Evolutionary conservation across 2,113 vertebrate species (phyloP).

Genomic region (Megaleporinus macrocephalus): DNA sequence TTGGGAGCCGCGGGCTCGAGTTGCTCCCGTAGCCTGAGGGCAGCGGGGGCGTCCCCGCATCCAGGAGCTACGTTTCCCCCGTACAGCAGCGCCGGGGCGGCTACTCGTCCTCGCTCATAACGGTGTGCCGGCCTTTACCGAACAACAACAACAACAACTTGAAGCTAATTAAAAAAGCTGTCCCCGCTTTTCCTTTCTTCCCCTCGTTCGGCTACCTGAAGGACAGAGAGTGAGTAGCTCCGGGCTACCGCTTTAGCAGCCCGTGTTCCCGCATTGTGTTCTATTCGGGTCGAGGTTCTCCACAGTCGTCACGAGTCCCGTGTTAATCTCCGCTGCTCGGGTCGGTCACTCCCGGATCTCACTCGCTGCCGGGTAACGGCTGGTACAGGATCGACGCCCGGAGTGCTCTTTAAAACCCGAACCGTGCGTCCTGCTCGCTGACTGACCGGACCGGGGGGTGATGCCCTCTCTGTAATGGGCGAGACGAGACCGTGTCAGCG

Average conservation of each 20-base stretch:
- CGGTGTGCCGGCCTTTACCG: not conserved
- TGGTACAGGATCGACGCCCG: too few relatives aligned
- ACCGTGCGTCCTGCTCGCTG: not conserved
- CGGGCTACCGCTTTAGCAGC: not conserved
- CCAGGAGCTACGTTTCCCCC: not conserved
- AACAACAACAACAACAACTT: not conserved
- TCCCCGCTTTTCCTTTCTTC: too few relatives aligned
- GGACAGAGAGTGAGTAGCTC: too few relatives aligned
- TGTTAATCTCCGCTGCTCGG: not conserved
- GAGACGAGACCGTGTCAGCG: slow-evolving; percentile 50
- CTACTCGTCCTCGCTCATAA: not conserved
- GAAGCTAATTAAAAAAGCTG: not conserved
- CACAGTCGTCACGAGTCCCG: too few relatives aligned
- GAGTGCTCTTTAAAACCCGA: too few relatives aligned
- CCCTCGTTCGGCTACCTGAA: too few relatives aligned
- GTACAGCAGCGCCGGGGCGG: not conserved
- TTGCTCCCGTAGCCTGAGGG: slow-evolving; percentile 16
- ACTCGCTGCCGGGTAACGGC: too few relatives aligned
- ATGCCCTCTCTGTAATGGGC: not conserved
- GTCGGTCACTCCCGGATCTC: too few relatives aligned
- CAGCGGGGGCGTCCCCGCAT: not conserved
- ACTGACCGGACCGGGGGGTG: slow-evolving; percentile 22
- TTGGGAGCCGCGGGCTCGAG: slow-evolving; percentile 51
- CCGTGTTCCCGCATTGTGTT: slow-evolving; percentile 19
- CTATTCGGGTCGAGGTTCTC: not conserved